Evolutionary conservation across 1,140 invertebrate genomes (phyloP), one percentile per base, ranked within the genome.

Genomic region (Drosophila tropicalis): DNA sequence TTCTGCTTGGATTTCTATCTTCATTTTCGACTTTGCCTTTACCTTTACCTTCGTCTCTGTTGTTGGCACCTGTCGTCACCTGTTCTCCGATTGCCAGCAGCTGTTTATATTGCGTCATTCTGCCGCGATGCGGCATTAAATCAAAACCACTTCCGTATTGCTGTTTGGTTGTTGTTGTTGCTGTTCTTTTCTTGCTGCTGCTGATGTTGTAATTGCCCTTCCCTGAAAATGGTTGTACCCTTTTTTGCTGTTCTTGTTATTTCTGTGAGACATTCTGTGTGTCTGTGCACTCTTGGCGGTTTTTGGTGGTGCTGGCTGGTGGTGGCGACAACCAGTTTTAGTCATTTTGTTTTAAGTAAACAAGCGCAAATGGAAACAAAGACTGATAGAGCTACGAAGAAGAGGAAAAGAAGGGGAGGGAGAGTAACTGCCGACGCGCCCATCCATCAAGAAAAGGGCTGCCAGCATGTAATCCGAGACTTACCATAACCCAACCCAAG

Each of bases 101-200:
- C 82, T 86, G 83, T 71, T 86, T 82, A 79, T 82, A 62, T 86
- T 86, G 79, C 82, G 75, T 82, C 82, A 79, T 78, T 70, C 56
- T 44, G 57, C 61, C 81, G 67, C 64, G 55, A n/a, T 73, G 74
- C 82, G 76, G 75, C 76, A 83, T 86, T 86, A 86, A 86, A 86
- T 86, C 83, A 86, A 87, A 86, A 83, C 83, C 83, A 86, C 84
- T 86, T 86, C 83, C 83, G 83, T 73, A 70, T 76, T 67, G 60
- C 25, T 47, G 29, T 65, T n/a, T 44, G 15, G 17, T 51, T 51
- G 44, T 2, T 51, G 13, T 22, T 51, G 44, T 22, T 51, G 17
- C 7, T 15, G n/a, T 15, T 44, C 13, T 44, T 17, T 51, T 19
- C 22, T 51, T 51, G 36, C 44, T 51, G 17, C 17, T 22, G 25